Conservation (phyloP, 1,140 invertebrate species). For the Pogonus chalceus region DNA sequence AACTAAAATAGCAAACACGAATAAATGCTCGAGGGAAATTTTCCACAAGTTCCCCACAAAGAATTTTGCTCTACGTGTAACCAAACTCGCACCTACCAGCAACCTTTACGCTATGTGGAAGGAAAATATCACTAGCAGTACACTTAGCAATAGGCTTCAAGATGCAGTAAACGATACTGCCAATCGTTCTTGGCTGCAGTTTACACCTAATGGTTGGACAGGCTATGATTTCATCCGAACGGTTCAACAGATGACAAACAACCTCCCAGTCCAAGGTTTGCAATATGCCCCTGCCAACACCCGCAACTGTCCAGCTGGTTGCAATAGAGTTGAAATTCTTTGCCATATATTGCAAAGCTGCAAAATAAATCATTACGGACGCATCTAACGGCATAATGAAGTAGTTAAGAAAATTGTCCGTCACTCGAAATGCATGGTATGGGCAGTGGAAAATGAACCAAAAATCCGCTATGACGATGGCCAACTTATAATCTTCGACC, state of each 20-base stretch:
- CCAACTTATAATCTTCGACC: not conserved
- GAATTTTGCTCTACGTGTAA: too few species aligned
- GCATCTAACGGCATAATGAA: not conserved
- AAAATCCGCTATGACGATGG: not conserved
- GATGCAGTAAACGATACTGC: not conserved
- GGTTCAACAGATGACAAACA: not conserved
- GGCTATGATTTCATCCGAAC: not conserved
- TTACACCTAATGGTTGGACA: not conserved
- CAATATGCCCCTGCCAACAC: too few species aligned
- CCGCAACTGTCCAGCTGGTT: too few species aligned
- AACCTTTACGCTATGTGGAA: not conserved
- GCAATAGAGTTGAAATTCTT: not conserved
- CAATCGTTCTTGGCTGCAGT: not conserved
- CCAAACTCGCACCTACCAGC: too few species aligned
- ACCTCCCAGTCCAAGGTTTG: not conserved
- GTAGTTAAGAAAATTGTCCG: not conserved
- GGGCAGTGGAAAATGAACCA: not conserved
- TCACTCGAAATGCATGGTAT: not conserved
- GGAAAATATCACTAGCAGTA: not conserved
- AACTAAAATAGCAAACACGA: not conserved
- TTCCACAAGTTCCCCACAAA: not conserved
- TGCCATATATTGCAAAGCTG: not conserved
- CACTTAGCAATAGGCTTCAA: not conserved
- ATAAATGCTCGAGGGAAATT: too few species aligned
- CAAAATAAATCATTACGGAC: not conserved